Evolutionary conservation across 2,888 invertebrate genomes (phyloP).

Genomic region (Philereme vetulata): DNA sequence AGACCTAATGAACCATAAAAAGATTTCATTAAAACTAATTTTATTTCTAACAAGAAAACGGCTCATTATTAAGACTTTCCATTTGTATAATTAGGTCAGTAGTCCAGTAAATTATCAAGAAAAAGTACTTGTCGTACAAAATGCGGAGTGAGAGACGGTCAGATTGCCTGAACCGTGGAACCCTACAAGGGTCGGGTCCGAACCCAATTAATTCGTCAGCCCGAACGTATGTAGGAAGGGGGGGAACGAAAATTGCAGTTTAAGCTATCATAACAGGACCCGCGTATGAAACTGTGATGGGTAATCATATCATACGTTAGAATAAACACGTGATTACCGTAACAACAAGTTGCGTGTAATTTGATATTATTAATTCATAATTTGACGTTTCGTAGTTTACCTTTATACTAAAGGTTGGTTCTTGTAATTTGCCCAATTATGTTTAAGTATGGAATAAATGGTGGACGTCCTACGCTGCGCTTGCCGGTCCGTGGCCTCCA

Average conservation of each 20-base stretch:
- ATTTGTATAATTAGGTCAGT: constrained; percentile 36
- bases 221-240: constrained; percentile 26
- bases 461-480: too few species aligned
- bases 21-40: constrained; percentile 14
- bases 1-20: background rate
- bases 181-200: constrained; percentile 57
- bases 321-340: too few species aligned
- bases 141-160: constrained; percentile 46
- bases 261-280: background rate
- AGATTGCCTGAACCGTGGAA: constrained; percentile 58
- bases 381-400: too few species aligned
- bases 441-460: too few species aligned
- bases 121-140: constrained; percentile 44
- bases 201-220: constrained; percentile 44
- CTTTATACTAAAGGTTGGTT: too few species aligned
- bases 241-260: constrained; percentile 5
- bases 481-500: too few species aligned
- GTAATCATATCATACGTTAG: too few species aligned
- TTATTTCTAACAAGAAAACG: constrained; percentile 29
- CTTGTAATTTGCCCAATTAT: too few species aligned
- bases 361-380: too few species aligned
- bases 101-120: constrained; percentile 36
- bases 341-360: too few species aligned
- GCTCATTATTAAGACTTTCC: constrained; percentile 29
- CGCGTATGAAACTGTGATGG: too few species aligned